A percentile compares a stretch with the other conserved stretches of the same genome.
Conservation (phyloP, 1,140 invertebrate genomes). For the Drosophila repletoides region DNA sequence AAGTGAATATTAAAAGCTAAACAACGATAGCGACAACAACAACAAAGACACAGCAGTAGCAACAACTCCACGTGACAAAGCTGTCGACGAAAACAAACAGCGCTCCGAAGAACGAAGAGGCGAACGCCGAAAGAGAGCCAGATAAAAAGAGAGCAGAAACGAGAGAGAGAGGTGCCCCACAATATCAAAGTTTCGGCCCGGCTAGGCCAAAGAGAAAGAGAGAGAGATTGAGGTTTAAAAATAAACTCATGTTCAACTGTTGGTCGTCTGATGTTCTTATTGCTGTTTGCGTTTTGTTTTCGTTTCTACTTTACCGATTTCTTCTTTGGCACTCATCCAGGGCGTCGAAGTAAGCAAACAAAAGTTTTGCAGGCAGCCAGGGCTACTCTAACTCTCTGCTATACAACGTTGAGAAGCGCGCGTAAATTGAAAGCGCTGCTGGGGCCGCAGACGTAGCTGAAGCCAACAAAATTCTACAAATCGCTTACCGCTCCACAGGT, state of each 20-base stretch:
- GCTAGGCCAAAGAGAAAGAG: background rate
- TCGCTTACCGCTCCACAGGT: slow-evolving; percentile 14
- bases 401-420: slow-evolving; percentile 21
- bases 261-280: slow-evolving; percentile 36
- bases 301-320: slow-evolving; percentile 33
- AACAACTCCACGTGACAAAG: slow-evolving; percentile 65
- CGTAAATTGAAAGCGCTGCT: slow-evolving; percentile 33
- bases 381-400: slow-evolving; percentile 1
- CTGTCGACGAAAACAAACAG: slow-evolving; percentile 57
- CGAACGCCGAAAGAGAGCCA: slow-evolving; percentile 5
- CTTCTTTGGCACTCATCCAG: slow-evolving; percentile 30
- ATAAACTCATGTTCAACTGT: slow-evolving; percentile 35
- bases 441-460: background rate
- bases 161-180: background rate
- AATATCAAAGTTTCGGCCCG: background rate
- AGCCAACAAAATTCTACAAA: slow-evolving; percentile 34
- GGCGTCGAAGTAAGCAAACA: slow-evolving; percentile 11
- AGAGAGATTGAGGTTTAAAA: slow-evolving; percentile 30
- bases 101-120: slow-evolving; percentile 1
- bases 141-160: slow-evolving; percentile 1
- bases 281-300: slow-evolving; percentile 40
- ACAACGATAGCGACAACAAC: slow-evolving; percentile 36
- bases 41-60: slow-evolving; percentile 12
- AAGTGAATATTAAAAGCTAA: slow-evolving; percentile 71
- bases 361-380: background rate